These are phyloP conservation scores for Fistularia commersonii DNA, from an alignment of 2,797 vertebrate species.

Conservation along the genomic window DNA sequence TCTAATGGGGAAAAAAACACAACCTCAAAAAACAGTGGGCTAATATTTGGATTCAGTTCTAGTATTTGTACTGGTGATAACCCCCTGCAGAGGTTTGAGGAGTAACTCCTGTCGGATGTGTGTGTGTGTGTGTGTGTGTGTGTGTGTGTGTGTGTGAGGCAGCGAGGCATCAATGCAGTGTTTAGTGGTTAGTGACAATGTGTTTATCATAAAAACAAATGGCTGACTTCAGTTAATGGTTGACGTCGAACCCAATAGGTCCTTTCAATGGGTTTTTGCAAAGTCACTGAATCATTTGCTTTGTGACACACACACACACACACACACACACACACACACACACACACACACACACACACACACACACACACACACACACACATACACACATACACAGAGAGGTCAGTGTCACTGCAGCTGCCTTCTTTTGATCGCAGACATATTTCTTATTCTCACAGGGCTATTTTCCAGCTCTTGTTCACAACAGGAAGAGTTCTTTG, in stretches of 20 bases:
- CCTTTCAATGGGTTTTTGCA: conserved; percentile 11
- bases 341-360: conserved; percentile 6
- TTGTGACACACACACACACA: conserved; percentile 10
- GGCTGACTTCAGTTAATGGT: conserved; percentile 29
- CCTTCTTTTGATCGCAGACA: conserved; percentile 31
- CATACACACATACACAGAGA: too few species aligned
- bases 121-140: conserved; percentile 2
- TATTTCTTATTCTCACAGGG: conserved; percentile 35
- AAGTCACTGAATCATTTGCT: conserved; percentile 14
- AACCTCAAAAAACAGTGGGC: too few species aligned
- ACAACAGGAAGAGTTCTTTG: conserved; percentile 49
- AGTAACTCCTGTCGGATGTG: too few species aligned
- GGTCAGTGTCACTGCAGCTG: conserved; percentile 2
- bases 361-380: too few species aligned
- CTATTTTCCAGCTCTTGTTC: conserved; percentile 37
- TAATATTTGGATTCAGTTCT: too few species aligned
- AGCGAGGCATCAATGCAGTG: background rate
- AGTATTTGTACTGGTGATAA: too few species aligned
- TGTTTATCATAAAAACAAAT: conserved; percentile 39
- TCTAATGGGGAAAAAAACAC: too few species aligned
- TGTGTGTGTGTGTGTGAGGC: conserved; percentile 3
- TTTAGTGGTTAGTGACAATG: conserved; percentile 23
- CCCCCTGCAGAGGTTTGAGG: too few species aligned
- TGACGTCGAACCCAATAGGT: conserved; percentile 27
- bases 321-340: conserved; percentile 7